Base-by-base conservation (phyloP, 2,888 invertebrate species). In the Philaethria dido region DNA sequence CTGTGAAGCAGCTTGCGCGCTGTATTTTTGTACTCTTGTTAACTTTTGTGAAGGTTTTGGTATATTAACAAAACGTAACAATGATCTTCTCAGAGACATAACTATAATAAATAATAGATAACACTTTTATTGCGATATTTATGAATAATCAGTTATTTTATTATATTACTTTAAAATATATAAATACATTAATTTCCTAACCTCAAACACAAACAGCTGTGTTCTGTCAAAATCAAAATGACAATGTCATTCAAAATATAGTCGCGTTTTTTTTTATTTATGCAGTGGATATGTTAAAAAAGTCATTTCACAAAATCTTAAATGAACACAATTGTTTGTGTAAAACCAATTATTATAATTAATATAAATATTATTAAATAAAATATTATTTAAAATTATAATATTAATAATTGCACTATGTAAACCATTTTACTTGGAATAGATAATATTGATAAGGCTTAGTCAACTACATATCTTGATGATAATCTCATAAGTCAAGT, bases 31-130 rank as follows among this genome's bases (percentile, higher is more conserved):
- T 0, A 71, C 36, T 48, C 70, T 69, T 39, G 72, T 70, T 0
- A 76, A 47, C 47, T 75, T 73, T 44, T 76, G 78, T 0, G 69
- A 62, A 2, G 77, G 65, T 48, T 79, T 79, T 39, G 75, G 73
- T 18, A 70, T 60, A 18, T 72, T 77, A 1, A 77, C 39, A 39
- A 82, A 62, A 69, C 75, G 80, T n/a, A 75, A 60, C 54, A 80
- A 45, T 8, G 75, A 69, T 63, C 74, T 80, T 64, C 82, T 80
- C 62, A 88, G 69, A n/a, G 87, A 84, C 89, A 89, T 89, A 52
- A n/a, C 39, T 22, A 18, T 69, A 8, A 44, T 33, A 16, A 11
- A 16, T 29, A 52, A 29, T 29, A 29, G 11, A 2, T 52, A 16
- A 50, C 1, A 25, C 25, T 50, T 16, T 8, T 50, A 50, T 22